A percentile compares a stretch with the other conserved stretches of the same genome.
phyloP scores from a whole-genome alignment of 2,113 vertebrate genomes.

The Callaeas wilsoni region DNA sequence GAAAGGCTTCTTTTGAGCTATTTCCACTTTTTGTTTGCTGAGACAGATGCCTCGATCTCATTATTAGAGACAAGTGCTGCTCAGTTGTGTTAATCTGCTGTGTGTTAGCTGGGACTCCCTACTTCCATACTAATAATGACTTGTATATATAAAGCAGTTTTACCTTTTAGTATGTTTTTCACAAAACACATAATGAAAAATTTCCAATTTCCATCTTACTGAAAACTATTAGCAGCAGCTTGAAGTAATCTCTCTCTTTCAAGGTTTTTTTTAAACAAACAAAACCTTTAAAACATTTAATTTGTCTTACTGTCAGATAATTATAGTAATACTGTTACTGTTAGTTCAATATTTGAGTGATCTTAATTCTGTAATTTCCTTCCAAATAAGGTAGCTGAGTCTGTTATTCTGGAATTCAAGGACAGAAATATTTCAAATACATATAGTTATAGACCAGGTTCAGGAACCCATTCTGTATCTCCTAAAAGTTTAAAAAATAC shows the following conservation, averaged over 20 bases:
- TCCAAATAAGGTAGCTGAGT: background rate
- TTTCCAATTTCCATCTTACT: background rate
- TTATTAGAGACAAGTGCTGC: background rate
- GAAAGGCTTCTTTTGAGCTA: background rate
- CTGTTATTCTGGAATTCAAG: background rate
- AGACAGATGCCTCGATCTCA: background rate
- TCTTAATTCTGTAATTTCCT: background rate
- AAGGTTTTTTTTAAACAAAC: background rate
- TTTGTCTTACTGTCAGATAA: background rate
- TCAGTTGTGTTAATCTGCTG: background rate
- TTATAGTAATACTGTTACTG: background rate
- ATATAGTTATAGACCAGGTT: background rate
- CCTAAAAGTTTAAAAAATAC: background rate
- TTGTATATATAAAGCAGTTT: background rate
- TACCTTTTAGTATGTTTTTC: background rate
- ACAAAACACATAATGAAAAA: background rate
- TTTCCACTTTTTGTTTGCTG: background rate
- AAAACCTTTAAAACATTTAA: background rate
- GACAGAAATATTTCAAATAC: background rate
- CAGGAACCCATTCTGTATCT: background rate
- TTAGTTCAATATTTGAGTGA: background rate
- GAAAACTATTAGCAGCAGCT: background rate
- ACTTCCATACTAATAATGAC: background rate
- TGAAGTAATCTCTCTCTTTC: background rate
- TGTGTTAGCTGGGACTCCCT: background rate